Evolutionary conservation across 2,888 invertebrate species (phyloP), one percentile per base, ranked within the genome.

Genomic region (Lomographa bimaculata): DNA sequence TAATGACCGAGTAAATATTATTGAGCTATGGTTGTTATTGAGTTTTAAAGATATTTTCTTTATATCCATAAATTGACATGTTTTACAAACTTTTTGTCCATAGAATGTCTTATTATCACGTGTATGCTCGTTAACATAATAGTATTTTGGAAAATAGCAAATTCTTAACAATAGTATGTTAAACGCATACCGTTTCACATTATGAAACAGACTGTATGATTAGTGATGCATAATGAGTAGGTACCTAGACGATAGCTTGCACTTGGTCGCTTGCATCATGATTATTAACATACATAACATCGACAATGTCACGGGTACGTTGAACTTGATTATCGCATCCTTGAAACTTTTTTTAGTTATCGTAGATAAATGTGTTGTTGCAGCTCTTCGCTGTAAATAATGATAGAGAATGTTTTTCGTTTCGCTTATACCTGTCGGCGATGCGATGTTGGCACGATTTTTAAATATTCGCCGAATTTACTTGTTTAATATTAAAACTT

Each of bases 221-320:
- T 49, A 56, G 35, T 27, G 35, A 44, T 56, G 38, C 46, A 57
- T 44, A 39, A 37, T 35, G 30, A 41, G 34, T 30, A 46, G 50
- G 39, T 59, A 54, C 7, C 29, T 39, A 57, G 42, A 50, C 44
- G 36, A 30, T 33, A 8, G 39, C 28, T 5, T 37, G 37, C 37
- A 57, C 46, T 57, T 53, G 41, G 43, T 52, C 54, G 60, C 58
- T 76, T 77, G 71, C 76, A 72, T 78, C 71, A 74, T 61, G 54
- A 57, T 51, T 54, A 70, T 73, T 71, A 74, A 77, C 69, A 69
- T 57, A 56, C 51, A 57, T 57, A 63, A 69, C 58, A 59, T 50
- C 61, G 69, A 55, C 85, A 87, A 87, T 81, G 86, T 85, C 86
- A 86, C 47, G 57, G 54, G 86, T 65, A 52, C 82, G 56, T 71